Base-by-base conservation (phyloP, 2,888 invertebrate genomes). In the Serrognathus titanus region DNA sequence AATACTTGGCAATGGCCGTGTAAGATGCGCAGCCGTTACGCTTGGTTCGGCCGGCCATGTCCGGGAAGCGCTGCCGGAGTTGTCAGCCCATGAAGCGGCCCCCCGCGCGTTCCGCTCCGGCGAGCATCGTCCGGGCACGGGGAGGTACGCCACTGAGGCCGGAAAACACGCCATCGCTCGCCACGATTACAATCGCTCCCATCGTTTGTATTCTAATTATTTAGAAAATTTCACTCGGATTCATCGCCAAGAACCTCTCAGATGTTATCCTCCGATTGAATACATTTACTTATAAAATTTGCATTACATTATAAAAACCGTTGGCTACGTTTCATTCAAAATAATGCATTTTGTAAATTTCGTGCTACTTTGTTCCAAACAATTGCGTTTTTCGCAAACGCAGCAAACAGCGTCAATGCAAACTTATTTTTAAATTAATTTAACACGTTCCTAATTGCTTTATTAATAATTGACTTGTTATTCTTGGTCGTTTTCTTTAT, bases 51-150 rank as follows among this genome's bases (percentile, higher is more conserved):
- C 67, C 60, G 64, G 68, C 70, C 51, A 51, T 56, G 70, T 71
- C 72, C 71, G 72, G 72, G 71, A 72, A 71, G 66, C 70, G 67
- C 65, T 60, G 65, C 65, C 61, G 65, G 60, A 71, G 69, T 70
- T 69, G 71, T 67, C 68, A 67, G 71, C 65, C 70, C 73, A 70
- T 70, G 69, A 72, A 71, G 67, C 51, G 63, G 67, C 64, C 62
- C 65, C 67, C 66, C 64, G 50, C 58, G 59, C 66, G 65, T 58
- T 60, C 48, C 58, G 54, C 43, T 54, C 48, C 62, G 59, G 62
- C 65, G 57, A 64, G 58, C 59, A 53, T 63, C 57, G 57, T 58
- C 60, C 62, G 60, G 64, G 62, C 59, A 62, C 65, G 55, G 58
- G 55, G 62, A 64, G 65, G 64, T 63, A 66, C 64, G 64, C 64